Evolutionary conservation across 2,797 vertebrate species (phyloP), one percentile per base, ranked within the genome.

Genomic region (Siniperca scherzeri): DNA sequence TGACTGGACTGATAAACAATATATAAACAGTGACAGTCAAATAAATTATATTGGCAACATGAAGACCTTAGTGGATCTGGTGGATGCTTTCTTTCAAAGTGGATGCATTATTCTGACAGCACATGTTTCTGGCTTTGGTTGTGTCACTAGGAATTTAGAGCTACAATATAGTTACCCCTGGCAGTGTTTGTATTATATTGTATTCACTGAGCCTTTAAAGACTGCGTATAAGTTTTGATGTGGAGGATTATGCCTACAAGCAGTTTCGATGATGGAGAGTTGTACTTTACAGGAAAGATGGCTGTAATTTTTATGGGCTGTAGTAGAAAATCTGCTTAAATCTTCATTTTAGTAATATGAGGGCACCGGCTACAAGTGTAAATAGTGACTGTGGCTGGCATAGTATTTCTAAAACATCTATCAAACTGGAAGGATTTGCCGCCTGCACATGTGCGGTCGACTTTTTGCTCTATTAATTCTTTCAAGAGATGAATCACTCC

Each of bases 401-500:
- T 64, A 74, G 38, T 84, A 9, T 53, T 59, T 66, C 50, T 77
- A 33, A 77, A 68, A 73, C 84, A 60, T 81, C 61, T 50, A 21
- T 67, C 36, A 60, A 64, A 40, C 60, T 73, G 38, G 14, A 77
- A 81, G 40, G 60, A 65, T 82, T 65, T 83, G 16, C 48, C 70
- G 7, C 56, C 55, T 74, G 56, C 73, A 64, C 27, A 27, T 75
- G 13, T 71, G 66, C 57, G 65, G 46, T 74, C 53, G 61, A 80
- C 66, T 62, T 70, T 64, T 55, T 68, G 48, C 53, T 76, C 59
- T 62, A 5, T 80, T 25, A 76, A 50, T 40, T 77, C 52, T 67
- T 48, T 50, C 1, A 68, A 62, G 78, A 74, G 79, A 84, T 89
- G 77, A 88, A 53, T 91, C 86, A 78, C 61, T 84, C 62, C 44